Base-by-base conservation (phyloP, 2,113 vertebrate species). In the Thalassarche chlororhynchos region DNA sequence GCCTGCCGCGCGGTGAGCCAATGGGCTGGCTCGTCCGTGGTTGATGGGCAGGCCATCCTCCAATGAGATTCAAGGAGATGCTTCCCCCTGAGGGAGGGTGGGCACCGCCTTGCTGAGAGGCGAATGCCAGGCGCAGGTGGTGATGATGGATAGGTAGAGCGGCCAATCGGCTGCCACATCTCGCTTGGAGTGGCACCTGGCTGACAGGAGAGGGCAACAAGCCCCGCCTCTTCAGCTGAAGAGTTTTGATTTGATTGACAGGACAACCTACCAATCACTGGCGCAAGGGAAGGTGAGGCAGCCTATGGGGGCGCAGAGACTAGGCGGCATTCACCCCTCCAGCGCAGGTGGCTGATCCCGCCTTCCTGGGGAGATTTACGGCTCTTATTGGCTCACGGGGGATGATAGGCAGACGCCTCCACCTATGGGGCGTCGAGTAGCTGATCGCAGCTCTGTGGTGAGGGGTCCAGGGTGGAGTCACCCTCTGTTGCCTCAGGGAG, bases 1-100 rank as follows among this genome's bases (percentile, higher is more conserved):
- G 38, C 62, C 71, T 52, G 9, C 25, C 19, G 29, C 0, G 8
- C 3, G 2, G 14, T 6, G 8, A 78, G 18, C 81, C 81, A 85
- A 89, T 82, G 21, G 14, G 0, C 1, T 57, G 47, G 12, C 8
- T 5, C 3, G 8, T 0, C 0, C 7, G 0, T 2, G 0, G 6
- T 61, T 82, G 86, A 92, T 78, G 20, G 76, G 31, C 81, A 14
- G 1, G 29, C 0, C 0, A 1, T 2, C 3, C 5, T 26, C 64
- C 81, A 82, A 51, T 77, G 23, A 42, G 14, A 31, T 18, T 51
- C 40, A 71, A 84, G 64, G 52, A 86, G 40, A 24, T 14, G 70
- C 15, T 62, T 17, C 23, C 20, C 3, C 10, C 12, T 1, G 0
- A 1, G 7, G 20, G 12, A 44, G 34, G 11, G 44, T 9, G 23